These are phyloP conservation scores for Climacteris rufus DNA, from an alignment of 2,113 vertebrate species.

Conservation along the genomic window DNA sequence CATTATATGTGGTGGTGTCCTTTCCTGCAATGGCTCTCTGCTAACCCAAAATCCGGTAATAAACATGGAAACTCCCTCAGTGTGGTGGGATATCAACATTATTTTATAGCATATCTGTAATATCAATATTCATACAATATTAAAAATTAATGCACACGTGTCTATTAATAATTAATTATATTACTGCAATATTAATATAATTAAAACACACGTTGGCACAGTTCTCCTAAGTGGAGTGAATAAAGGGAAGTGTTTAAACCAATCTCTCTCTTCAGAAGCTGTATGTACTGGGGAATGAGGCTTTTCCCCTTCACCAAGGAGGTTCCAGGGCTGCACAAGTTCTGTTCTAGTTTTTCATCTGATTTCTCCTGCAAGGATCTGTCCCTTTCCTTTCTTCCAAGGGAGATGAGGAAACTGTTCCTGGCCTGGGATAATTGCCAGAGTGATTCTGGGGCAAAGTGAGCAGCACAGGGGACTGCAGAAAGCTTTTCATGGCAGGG, in stretches of 20 bases:
- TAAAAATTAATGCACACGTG: neutral
- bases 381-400: neutral
- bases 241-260: neutral
- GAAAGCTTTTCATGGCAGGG: neutral
- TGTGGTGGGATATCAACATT: neutral
- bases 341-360: neutral
- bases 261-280: neutral
- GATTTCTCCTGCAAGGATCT: neutral
- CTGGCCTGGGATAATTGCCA: neutral
- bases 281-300: neutral
- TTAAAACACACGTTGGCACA: neutral
- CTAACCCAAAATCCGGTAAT: neutral
- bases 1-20: neutral
- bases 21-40: neutral
- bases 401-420: neutral
- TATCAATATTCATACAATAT: constrained; percentile 42
- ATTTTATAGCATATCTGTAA: neutral
- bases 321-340: neutral
- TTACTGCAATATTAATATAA: constrained; percentile 40
- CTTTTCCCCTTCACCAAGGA: neutral
- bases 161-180: constrained; percentile 35
- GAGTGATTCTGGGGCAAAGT: neutral
- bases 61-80: neutral
- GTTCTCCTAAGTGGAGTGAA: neutral
- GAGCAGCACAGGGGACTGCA: neutral